Conservation (phyloP, 2,888 invertebrate species). For the Melolontha melolontha region DNA sequence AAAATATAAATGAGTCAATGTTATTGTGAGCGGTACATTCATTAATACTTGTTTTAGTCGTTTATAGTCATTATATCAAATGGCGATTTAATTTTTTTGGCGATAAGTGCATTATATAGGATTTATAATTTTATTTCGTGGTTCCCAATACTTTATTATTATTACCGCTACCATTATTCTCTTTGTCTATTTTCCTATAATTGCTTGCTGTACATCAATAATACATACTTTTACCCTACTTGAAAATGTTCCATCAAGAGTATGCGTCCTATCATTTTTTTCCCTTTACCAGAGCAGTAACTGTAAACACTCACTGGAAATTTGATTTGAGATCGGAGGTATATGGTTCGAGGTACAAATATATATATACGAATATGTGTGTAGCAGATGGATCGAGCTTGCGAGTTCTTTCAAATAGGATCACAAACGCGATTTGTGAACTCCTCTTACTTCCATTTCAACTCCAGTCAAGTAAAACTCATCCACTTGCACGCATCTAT, state of each 20-base stretch:
- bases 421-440: slow-evolving; percentile 42
- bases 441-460: slow-evolving; percentile 40
- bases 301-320: slow-evolving; percentile 15
- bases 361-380: slow-evolving; percentile 12
- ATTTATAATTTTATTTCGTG: too few species aligned
- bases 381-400: slow-evolving; percentile 13
- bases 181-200: too few species aligned
- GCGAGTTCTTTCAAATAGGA: slow-evolving; percentile 24
- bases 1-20: too few species aligned
- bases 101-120: too few species aligned
- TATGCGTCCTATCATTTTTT: not conserved
- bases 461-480: slow-evolving; percentile 37
- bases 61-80: too few species aligned
- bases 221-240: too few species aligned
- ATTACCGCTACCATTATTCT: too few species aligned
- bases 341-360: not conserved
- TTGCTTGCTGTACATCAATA: too few species aligned
- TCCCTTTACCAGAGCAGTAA: not conserved
- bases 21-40: too few species aligned
- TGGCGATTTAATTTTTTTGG: too few species aligned
- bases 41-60: too few species aligned
- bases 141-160: too few species aligned
- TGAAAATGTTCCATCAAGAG: not conserved
- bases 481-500: slow-evolving; percentile 39
- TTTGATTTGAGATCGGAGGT: slow-evolving; percentile 19